Conservation (phyloP, 1,140 invertebrate species). For the Doryteuthis pealeii region DNA sequence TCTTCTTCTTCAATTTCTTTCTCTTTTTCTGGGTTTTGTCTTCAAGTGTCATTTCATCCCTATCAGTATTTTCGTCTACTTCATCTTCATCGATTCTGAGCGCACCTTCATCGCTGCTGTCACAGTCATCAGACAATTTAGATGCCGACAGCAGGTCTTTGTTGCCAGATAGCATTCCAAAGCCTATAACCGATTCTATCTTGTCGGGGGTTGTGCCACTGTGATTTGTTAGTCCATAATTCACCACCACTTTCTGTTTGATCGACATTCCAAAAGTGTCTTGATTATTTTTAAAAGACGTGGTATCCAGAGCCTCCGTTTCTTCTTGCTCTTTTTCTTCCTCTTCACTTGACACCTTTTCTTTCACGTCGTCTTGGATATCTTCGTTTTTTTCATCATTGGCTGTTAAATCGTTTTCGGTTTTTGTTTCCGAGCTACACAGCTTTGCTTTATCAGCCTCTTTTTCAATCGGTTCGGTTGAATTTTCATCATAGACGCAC, state of each 20-base stretch:
- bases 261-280: background rate
- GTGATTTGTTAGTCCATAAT: background rate
- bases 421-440: background rate
- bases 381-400: background rate
- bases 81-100: slow-evolving; percentile 4
- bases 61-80: background rate
- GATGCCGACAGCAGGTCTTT: background rate
- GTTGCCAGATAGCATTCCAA: background rate
- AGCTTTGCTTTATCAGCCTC: background rate
- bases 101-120: background rate
- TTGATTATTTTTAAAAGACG: background rate
- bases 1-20: background rate
- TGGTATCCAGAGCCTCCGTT: background rate
- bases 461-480: background rate
- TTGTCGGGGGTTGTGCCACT: background rate
- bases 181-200: background rate
- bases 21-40: background rate
- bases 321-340: background rate
- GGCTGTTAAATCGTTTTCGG: background rate
- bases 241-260: background rate
- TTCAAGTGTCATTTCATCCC: background rate
- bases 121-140: background rate
- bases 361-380: background rate
- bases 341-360: background rate
- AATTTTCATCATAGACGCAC: background rate